Base-by-base conservation (phyloP, 2,888 invertebrate species). In the Hydropsyche betteni region DNA sequence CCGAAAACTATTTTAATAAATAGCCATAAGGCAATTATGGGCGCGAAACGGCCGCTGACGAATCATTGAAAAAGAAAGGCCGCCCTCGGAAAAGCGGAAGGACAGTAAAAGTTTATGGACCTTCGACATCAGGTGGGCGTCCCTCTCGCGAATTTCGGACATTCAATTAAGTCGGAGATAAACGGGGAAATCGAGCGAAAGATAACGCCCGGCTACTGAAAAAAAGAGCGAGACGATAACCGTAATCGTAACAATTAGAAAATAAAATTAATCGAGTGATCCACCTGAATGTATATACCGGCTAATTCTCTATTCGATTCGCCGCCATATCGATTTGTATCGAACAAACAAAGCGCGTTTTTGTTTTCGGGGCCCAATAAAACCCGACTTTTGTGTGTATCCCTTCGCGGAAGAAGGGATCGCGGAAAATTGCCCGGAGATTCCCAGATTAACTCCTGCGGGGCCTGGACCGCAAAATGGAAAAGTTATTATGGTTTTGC, bases 401-500 rank as follows among this genome's bases (percentile, higher is more conserved):
- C 36, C 64, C 36, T 24, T 33, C 64, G 64, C 36, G 36, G 24
- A 36, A 24, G n/a, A 64, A 34, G 24, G 64, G 34, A 36, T 44
- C 44, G 44, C 44, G 64, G 36, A 64, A 64, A 64, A 64, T 64
- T 64, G 64, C 64, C 34, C 7, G 64, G 64, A 64, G 64, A 64
- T 64, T 64, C 24, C 55, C 55, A 6, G 14, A n/a, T 16, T 16
- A n/a, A n/a, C 55, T 55, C 55, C n/a, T n/a, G 55, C 16, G n/a
- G 10, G n/a, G 55, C 55, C 55, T 1, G 34, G 64, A 64, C 64
- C 64, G 12, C 64, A 64, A 64, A 64, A 64, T 34, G 64, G 64
- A 64, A 64, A 64, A 64, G 64, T 64, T 64, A 64, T 64, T 64
- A 64, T 34, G 64, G 64, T 34, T 64, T 64, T 64, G 44, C 24